phyloP scores from a whole-genome alignment of 2,888 invertebrate species.

The Mycalesis mineus region DNA sequence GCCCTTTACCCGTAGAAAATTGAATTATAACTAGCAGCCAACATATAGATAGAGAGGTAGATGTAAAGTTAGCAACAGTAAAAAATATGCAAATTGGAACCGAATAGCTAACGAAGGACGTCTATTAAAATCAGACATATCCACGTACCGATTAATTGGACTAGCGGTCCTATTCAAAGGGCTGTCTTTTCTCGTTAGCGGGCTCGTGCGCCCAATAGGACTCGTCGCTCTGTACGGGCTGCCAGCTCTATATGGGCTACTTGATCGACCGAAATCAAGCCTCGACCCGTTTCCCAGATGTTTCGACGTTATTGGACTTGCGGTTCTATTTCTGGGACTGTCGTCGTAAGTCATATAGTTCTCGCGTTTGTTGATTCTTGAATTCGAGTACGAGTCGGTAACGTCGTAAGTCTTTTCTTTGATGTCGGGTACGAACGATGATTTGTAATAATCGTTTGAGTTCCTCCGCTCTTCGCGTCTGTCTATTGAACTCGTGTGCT shows the following conservation, averaged over 20 bases:
- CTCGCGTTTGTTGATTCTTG: slow-evolving; percentile 59
- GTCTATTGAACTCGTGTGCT: slow-evolving; percentile 63
- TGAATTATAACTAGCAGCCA: too few species aligned
- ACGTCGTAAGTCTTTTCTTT: slow-evolving; percentile 69
- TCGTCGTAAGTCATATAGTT: slow-evolving; percentile 60
- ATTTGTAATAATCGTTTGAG: slow-evolving; percentile 67
- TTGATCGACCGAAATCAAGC: slow-evolving; percentile 68
- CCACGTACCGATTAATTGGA: slow-evolving; percentile 71
- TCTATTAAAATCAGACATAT: slow-evolving; percentile 18
- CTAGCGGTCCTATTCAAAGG: slow-evolving; percentile 76
- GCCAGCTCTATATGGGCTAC: slow-evolving; percentile 61
- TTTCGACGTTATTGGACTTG: slow-evolving; percentile 74
- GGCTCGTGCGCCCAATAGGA: slow-evolving; percentile 75
- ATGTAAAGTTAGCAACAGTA: not conserved
- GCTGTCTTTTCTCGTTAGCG: slow-evolving; percentile 72
- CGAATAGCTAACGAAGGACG: slow-evolving; percentile 3
- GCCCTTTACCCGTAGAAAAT: too few species aligned
- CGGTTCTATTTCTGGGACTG: slow-evolving; percentile 66
- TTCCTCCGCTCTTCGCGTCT: slow-evolving; percentile 67
- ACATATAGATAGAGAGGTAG: too few species aligned
- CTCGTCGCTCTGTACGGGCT: slow-evolving; percentile 64
- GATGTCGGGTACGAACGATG: slow-evolving; percentile 55
- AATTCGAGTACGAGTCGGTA: slow-evolving; percentile 67
- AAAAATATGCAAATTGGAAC: not conserved
- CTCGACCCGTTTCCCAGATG: slow-evolving; percentile 73